Evolutionary conservation across 2,888 invertebrate species (phyloP), one percentile per base, ranked within the genome.

Genomic region (Tanypteryx hageni): DNA sequence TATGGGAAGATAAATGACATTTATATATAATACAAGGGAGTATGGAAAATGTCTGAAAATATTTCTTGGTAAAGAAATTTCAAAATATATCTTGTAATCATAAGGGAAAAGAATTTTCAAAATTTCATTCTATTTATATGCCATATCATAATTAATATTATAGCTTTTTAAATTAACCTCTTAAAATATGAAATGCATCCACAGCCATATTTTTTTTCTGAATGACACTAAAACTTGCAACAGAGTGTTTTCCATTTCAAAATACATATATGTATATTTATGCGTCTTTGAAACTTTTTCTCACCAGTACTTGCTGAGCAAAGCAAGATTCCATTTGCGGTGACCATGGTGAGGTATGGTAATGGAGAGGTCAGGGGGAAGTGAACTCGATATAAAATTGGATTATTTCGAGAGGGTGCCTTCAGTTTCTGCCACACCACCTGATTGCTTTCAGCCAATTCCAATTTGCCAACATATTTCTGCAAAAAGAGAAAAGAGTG

Each of bases 391-490:
- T 89, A 89, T n/a, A 89, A 44, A 68, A 89, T 89, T n/a, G 64
- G 18, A 44, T 64, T 61, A n/a, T 31, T 16, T 18, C 13, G 18
- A 0, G 61, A 61, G 0, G 44, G 61, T n/a, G 31, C n/a, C n/a
- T 64, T 61, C 1, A 89, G n/a, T 89, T 89, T 89, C 16, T 64
- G 27, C 27, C 61, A 64, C 8, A 89, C 89, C 61, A 18, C 18
- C 9, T 89, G 22, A 31, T 89, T 89, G 44, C 44, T 64, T 58
- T 89, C 89, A 89, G 64, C 89, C n/a, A 89, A 22, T 64, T 89
- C 89, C 44, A 89, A 56, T 44, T 64, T 64, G n/a, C 89, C 89
- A n/a, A 89, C 89, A 89, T 89, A 89, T 58, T 89, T 89, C 89
- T 89, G 59, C 8, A 68, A 44, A 68, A 64, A 44, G 64, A 89